A percentile compares a stretch with the other conserved stretches of the same genome.
Conservation (phyloP, 1,140 invertebrate genomes). For the Solenopsis fugax region DNA sequence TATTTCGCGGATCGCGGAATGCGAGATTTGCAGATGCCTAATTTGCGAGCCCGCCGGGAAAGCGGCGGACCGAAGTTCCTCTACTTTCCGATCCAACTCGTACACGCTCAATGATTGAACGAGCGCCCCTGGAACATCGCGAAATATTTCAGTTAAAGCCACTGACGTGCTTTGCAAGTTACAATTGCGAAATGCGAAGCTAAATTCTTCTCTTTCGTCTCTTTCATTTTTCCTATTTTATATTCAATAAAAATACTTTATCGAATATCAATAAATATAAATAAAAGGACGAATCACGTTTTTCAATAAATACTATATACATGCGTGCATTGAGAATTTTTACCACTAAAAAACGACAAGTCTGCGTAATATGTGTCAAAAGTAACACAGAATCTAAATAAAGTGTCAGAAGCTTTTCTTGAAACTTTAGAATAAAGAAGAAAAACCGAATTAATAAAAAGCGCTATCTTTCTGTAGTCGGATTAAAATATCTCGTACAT, state of each 20-base stretch:
- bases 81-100: conserved; percentile 93
- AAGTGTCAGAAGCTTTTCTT: background rate
- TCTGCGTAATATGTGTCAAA: background rate
- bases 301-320: background rate
- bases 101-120: conserved; percentile 95
- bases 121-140: conserved; percentile 73
- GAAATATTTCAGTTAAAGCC: background rate
- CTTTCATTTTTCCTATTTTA: background rate
- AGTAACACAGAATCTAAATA: background rate
- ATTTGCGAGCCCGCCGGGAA: conserved; percentile 91
- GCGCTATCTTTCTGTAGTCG: background rate
- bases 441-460: background rate
- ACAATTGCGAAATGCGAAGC: background rate
- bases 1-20: conserved; percentile 92
- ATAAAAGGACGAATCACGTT: background rate
- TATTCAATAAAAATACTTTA: background rate
- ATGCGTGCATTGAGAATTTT: background rate
- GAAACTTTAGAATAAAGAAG: background rate
- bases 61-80: conserved; percentile 90
- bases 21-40: conserved; percentile 93
- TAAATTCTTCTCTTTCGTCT: background rate
- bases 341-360: background rate
- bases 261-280: background rate
- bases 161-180: conserved; percentile 3
- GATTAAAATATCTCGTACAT: background rate